Base-by-base conservation (phyloP, 2,113 vertebrate genomes). In the Phylloscopus trochiloides region DNA sequence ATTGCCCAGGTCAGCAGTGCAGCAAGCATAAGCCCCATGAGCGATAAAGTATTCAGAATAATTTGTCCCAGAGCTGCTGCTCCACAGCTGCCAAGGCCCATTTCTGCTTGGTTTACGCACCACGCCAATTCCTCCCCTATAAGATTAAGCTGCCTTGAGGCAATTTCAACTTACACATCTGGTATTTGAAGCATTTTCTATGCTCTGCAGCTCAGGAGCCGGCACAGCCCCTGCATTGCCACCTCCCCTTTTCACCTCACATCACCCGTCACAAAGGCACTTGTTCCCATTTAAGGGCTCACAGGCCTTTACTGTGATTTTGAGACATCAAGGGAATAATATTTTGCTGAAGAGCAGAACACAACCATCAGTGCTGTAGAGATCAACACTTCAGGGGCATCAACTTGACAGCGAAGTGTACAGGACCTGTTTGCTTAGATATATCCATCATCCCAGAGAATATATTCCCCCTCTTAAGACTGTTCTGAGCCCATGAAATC, bases 91-190 rank as follows among this genome's bases (percentile, higher is more conserved):
- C 88, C 91, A 96, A 91, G 89, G 80, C 96, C 67, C 57, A n/a
- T 94, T 97, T 97, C 93, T 94, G 92, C 90, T 97, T 86, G 91
- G 87, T 97, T 98, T 95, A 76, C 47, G 84, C 76, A 65, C 57
- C 40, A 74, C 76, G 93, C 84, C 94, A 92, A 63, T 91, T 85
- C 88, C 70, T 91, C 70, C 83, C 61, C 10, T 65, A 68, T 68
- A 94, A 95, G 96, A 97, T 92, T 94, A 97, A 92, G 79, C 88
- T 86, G 75, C 90, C 92, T 91, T 7, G 13, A 32, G 72, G 95
- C 82, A 57, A 96, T 78, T 92, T 86, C 38, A 55, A 45, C 57
- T 59, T 87, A 84, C 28, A 90, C 86, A 87, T 70, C 78, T 62
- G 82, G 91, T 79, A 96, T 90, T 79, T 55, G 71, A 36, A 50